These are phyloP conservation scores for Bubo bubo DNA, from an alignment of 2,113 vertebrate genomes.

Conservation along the genomic window DNA sequence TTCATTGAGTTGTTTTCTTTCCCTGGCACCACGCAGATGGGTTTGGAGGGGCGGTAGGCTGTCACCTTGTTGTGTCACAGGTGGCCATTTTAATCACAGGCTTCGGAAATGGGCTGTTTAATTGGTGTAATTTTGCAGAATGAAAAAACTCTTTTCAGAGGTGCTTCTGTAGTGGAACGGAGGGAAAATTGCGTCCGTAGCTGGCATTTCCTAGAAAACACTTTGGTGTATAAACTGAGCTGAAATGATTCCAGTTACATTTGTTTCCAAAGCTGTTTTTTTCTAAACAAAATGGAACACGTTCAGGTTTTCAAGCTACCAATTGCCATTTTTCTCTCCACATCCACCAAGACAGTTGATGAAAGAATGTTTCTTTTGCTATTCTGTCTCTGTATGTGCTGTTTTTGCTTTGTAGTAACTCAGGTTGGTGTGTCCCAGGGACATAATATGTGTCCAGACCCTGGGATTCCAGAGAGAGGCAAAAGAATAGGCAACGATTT, in stretches of 20 bases:
- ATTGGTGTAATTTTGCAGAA: not conserved
- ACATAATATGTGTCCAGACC: constrained; percentile 98
- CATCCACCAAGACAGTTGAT: constrained; percentile 50
- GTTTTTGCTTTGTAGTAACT: constrained; percentile 90
- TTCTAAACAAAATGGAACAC: not conserved
- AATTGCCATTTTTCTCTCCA: constrained; percentile 60
- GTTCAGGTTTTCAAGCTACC: not conserved
- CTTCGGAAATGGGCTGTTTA: not conserved
- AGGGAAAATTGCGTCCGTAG: not conserved
- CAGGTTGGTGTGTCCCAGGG: constrained; percentile 98
- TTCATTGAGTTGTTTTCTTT: constrained; percentile 25
- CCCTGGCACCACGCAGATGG: not conserved
- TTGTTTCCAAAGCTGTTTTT: constrained; percentile 3
- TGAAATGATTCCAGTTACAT: constrained; percentile 22
- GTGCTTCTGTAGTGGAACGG: not conserved
- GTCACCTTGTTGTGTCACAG: not conserved
- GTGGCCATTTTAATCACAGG: not conserved
- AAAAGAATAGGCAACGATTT: constrained; percentile 98
- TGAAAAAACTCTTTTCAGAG: not conserved
- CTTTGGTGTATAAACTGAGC: not conserved
- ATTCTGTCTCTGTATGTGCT: constrained; percentile 79
- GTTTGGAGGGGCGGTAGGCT: not conserved
- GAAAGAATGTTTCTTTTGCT: constrained; percentile 50
- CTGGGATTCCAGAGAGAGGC: constrained; percentile 94
- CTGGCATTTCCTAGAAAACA: not conserved